Evolutionary conservation across 2,113 vertebrate species (phyloP), one percentile per base, ranked within the genome.

Genomic region (Corythoichthys haematopterus): DNA sequence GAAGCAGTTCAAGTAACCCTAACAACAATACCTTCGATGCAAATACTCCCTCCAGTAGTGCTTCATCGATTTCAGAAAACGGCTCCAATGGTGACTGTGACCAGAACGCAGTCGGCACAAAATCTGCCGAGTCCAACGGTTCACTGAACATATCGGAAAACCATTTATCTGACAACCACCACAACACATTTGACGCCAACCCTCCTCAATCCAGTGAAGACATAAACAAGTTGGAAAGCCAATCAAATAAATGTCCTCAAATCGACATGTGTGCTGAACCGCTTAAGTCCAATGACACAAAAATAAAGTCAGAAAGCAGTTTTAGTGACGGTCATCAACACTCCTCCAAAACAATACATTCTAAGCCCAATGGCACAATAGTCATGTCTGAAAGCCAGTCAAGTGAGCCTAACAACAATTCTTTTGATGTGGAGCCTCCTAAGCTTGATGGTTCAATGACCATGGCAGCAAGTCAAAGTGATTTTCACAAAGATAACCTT

Each of bases 291-390:
- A 11, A n/a, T 1, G n/a, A 3, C 15, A 60, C 38, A 9, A 38
- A 38, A 16, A n/a, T 0, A 13, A 9, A 20, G n/a, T 33, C 52
- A 2, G 20, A 55, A 28, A 47, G 10, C 16, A 16, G 14, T 13
- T 16, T 10, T 0, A 33, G 51, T 53, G 35, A 65, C 1, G 9
- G 3, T 20, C 40, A 28, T n/a, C 59, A 12, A 3, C 0, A 3
- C 5, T 9, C n/a, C 2, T 81, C 81, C 2, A 74, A 82, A 8
- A 56, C 46, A 20, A 69, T 55, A 33, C 5, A 36, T 7, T 28
- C 64, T 6, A 57, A 74, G 28, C 63, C 72, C 33, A 78, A 80
- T 36, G 47, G 56, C 57, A 80, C 76, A 1, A 61, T 77, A 20
- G 77, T 64, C 13, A 46, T 16, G 14, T 38, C 57, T 1, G 36